Conservation (phyloP, 1,140 invertebrate genomes). For the Drosophila guanche region DNA sequence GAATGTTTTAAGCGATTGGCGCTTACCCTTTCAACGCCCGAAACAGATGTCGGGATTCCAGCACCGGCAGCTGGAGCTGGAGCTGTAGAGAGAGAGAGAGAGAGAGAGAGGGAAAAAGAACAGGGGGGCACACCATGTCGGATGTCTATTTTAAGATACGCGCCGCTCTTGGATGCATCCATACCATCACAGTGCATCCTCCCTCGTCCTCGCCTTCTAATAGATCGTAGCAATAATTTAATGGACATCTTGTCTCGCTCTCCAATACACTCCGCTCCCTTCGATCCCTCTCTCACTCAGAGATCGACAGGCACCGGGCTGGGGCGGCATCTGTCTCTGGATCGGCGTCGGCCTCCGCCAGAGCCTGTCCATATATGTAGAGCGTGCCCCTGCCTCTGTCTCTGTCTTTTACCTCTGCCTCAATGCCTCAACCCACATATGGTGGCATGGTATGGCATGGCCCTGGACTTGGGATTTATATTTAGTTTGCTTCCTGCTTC, state of each 20-base stretch:
- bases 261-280: neutral
- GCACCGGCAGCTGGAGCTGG: no score
- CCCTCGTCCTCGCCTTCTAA: constrained; percentile 60
- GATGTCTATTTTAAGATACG: constrained; percentile 45
- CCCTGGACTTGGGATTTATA: constrained; percentile 67
- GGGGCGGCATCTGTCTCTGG: no score
- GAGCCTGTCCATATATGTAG: constrained; percentile 6
- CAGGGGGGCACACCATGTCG: neutral
- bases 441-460: constrained; percentile 39
- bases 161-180: constrained; percentile 7
- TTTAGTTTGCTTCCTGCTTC: constrained; percentile 78
- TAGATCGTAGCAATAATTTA: constrained; percentile 78
- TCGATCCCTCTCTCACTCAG: no score
- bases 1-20: constrained; percentile 20
- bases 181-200: constrained; percentile 1
- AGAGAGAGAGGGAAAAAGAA: no score
- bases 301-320: no score
- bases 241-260: constrained; percentile 49
- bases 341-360: no score
- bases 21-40: constrained; percentile 42
- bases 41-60: constrained; percentile 15
- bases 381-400: neutral
- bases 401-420: constrained; percentile 1
- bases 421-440: constrained; percentile 54
- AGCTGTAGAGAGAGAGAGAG: no score